Evolutionary conservation across 2,113 vertebrate species (phyloP).

Genomic region (Vulpes lagopus): DNA sequence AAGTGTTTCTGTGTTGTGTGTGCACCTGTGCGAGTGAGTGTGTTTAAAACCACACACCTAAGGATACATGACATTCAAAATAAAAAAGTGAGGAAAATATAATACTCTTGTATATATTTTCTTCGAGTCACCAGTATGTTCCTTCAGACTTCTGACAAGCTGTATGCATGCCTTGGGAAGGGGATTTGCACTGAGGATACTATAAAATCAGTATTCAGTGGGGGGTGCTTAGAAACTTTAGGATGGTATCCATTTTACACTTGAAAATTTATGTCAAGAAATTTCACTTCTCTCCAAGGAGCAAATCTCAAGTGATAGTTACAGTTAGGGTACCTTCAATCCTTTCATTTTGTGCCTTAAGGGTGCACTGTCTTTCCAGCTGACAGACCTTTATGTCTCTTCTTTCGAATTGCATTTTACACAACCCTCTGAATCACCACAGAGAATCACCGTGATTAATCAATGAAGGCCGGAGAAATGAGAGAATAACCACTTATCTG

Average conservation of each 20-base stretch:
- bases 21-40: not conserved
- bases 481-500: not conserved
- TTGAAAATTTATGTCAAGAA: conserved; percentile 37
- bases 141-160: not conserved
- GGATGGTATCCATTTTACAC: not conserved
- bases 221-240: not conserved
- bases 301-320: conserved; percentile 29
- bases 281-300: conserved; percentile 1
- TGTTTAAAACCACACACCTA: not conserved
- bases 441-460: conserved; percentile 60
- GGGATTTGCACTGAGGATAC: not conserved
- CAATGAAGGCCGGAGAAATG: conserved; percentile 47
- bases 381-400: conserved; percentile 45
- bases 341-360: not conserved
- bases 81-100: not conserved
- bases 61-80: not conserved
- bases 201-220: not conserved
- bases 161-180: not conserved
- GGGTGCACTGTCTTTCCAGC: conserved; percentile 39
- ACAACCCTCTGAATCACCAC: not conserved
- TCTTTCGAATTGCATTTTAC: conserved; percentile 42
- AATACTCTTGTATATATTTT: too few relatives aligned
- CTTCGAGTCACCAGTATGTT: not conserved
- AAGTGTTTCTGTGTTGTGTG: not conserved
- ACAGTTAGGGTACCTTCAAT: not conserved